These are phyloP conservation scores for Embidobia sp. DNA, from an alignment of 2,888 invertebrate species.

Conservation along the genomic window DNA sequence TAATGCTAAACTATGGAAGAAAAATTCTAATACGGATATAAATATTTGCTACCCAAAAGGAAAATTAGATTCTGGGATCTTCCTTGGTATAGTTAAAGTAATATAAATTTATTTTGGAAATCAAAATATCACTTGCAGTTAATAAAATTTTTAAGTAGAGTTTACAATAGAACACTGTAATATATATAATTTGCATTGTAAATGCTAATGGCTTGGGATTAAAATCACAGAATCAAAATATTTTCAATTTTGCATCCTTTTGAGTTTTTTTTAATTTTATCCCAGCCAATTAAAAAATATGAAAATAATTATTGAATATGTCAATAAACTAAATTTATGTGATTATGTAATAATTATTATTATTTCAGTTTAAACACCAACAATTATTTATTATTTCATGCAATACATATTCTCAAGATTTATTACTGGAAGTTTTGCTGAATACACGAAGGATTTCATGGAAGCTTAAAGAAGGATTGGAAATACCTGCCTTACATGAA, in stretches of 20 bases:
- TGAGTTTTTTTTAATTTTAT: too few species aligned
- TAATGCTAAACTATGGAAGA: conserved; percentile 11
- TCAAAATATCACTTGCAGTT: too few species aligned
- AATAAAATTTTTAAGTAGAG: too few species aligned
- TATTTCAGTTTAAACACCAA: neutral
- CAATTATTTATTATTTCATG: neutral
- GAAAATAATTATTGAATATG: too few species aligned
- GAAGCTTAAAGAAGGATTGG: neutral
- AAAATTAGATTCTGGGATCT: conserved; percentile 10
- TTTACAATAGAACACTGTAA: too few species aligned
- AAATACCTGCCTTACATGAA: neutral
- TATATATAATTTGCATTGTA: too few species aligned
- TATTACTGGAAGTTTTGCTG: neutral
- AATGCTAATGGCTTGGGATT: too few species aligned
- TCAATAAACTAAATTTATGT: too few species aligned
- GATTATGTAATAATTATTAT: too few species aligned
- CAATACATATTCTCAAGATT: neutral
- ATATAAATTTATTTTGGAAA: neutral
- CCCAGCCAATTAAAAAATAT: too few species aligned
- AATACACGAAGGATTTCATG: neutral
- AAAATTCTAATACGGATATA: neutral
- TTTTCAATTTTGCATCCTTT: too few species aligned
- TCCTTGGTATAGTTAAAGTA: conserved; percentile 20
- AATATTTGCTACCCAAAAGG: conserved; percentile 16
- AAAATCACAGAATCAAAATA: too few species aligned